Base-by-base conservation (phyloP, 1,140 invertebrate species). In the Drosophila auraria region DNA sequence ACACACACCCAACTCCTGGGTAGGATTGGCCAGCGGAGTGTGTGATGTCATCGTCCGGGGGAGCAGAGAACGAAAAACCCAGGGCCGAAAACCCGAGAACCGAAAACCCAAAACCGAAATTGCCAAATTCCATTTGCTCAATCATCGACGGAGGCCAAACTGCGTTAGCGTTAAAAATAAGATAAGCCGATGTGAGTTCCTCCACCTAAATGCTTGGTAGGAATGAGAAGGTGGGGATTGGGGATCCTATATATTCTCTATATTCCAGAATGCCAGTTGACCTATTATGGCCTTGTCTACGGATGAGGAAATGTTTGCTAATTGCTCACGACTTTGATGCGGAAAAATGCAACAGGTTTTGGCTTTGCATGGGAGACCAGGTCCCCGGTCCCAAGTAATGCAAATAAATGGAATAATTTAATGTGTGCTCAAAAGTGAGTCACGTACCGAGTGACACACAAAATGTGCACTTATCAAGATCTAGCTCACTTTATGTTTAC, bases 321-420 rank as follows among this genome's bases (percentile, higher is more conserved):
- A 87, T 87, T 90, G 82, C 70, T 68, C 81, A 79, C 78, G 84
- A 89, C 65, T 68, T 68, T 30, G 60, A 89, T 79, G 86, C 84
- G 84, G 84, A 89, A 89, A 84, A 79, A 38, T 82, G 86, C 84
- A 89, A 89, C 84, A 89, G 86, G 86, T 89, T 82, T 84, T 49
- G 27, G 15, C 9, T 17, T 9, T 15, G 25, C 17, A 30, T 30
- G 27, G 59, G 30, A 14, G 33, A 62, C 36, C 54, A 38, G 53
- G 53, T 38, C 14, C 30, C 9, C 11, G n/a, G 40, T 17, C 30
- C 25, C 50, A 25, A 15, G 47, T 38, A 63, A 73, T 73, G 71
- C 45, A 58, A 64, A 57, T 77, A 62, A 57, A 80, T 71, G 33
- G 33, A 60, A 63, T 66, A 61, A 73, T 58, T 74, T 54, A 61